Percentiles rank a stretch among this genome's conserved stretches.
Conservation (phyloP, 2,888 invertebrate species). For the Xestoiulus laeticollis region DNA sequence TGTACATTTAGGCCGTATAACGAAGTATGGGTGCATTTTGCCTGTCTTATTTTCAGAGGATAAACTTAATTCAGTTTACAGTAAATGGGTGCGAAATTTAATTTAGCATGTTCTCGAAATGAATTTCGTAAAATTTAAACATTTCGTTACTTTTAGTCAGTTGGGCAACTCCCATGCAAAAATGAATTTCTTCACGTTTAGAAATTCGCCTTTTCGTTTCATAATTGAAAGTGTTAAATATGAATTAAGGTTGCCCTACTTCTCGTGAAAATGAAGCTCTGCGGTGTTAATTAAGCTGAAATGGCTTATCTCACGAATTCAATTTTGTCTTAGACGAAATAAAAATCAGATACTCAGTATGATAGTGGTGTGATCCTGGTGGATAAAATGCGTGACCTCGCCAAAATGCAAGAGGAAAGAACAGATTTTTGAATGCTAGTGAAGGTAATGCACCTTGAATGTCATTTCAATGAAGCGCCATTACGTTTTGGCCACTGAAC, state of each 20-base stretch:
- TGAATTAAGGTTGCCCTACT: neutral
- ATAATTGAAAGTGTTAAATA: neutral
- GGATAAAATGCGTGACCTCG: too few species aligned
- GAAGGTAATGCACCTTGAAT: too few species aligned
- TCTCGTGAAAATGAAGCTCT: neutral
- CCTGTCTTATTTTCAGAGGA: neutral
- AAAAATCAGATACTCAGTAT: too few species aligned
- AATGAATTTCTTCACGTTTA: neutral
- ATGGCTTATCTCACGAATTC: neutral
- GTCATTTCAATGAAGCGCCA: too few species aligned
- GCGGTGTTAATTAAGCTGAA: neutral
- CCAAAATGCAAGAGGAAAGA: too few species aligned
- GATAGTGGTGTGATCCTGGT: too few species aligned
- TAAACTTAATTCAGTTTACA: neutral
- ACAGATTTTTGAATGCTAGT: too few species aligned
- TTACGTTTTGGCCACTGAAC: too few species aligned
- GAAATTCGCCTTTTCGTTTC: neutral
- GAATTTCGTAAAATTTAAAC: neutral
- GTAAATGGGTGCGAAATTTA: neutral
- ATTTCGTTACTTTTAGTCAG: neutral
- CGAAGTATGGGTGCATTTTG: too few species aligned
- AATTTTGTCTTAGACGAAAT: too few species aligned
- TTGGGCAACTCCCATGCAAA: constrained; percentile 4
- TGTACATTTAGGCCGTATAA: too few species aligned
- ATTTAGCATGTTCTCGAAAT: neutral